A percentile compares a stretch with the other conserved stretches of the same genome.
Conservation (phyloP, 2,797 vertebrate genomes). For the Saguinus oedipus region DNA sequence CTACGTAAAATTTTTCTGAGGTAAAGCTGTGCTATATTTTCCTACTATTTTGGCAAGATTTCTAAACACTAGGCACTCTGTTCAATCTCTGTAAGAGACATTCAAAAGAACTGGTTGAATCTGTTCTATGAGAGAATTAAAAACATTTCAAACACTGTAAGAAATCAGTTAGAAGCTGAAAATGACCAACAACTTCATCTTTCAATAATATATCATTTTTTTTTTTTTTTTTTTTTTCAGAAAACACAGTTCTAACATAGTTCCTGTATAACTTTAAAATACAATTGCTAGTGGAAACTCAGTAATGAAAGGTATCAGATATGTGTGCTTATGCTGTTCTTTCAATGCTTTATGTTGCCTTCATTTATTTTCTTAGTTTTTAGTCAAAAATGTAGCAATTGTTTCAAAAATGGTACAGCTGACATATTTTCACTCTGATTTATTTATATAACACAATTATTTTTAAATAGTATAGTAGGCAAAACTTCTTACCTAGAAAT, state of each 20-base stretch:
- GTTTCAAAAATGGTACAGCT: background rate
- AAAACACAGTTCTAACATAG: background rate
- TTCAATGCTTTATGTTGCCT: background rate
- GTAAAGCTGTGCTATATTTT: background rate
- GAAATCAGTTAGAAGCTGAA: conserved; percentile 20
- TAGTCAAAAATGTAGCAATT: conserved; percentile 28
- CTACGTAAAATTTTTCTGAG: background rate
- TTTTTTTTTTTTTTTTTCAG: background rate
- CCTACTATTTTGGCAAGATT: background rate
- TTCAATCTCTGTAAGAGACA: background rate
- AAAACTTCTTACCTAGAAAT: conserved; percentile 79
- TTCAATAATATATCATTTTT: background rate
- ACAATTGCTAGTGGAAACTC: background rate
- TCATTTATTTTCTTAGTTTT: conserved; percentile 10
- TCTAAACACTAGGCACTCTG: background rate
- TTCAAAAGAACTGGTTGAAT: background rate
- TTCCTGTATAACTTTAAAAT: background rate
- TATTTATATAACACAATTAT: conserved; percentile 41
- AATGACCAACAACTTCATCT: background rate
- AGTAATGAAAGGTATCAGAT: conserved; percentile 2
- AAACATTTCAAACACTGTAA: background rate
- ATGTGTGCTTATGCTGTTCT: background rate
- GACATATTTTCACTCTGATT: background rate
- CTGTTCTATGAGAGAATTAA: background rate
- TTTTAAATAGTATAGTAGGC: background rate